Evolutionary conservation across 2,113 vertebrate genomes (phyloP), one percentile per base, ranked within the genome.

Genomic region (Planiliza haematocheilus): DNA sequence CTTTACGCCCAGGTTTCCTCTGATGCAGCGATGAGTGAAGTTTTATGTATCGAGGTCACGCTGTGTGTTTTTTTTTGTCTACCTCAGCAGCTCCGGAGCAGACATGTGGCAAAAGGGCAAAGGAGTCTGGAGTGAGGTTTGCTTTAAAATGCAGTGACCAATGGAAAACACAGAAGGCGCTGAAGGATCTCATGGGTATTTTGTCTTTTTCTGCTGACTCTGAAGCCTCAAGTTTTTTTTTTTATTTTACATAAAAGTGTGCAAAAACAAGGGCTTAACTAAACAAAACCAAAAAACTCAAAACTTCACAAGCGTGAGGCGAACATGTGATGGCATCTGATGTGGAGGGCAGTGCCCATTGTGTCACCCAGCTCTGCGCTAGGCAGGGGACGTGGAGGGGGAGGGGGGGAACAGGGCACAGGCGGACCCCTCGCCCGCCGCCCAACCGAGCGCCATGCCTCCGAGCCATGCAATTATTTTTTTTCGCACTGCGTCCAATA

Each of bases 381-480:
- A 30, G 24, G 50, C 43, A 21, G 79, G 73, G 49, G 16, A n/a
- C n/a, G n/a, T n/a, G n/a, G n/a, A n/a, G n/a, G n/a, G n/a, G n/a
- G n/a, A n/a, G n/a, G n/a, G n/a, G 48, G 62, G 70, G 62, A 57
- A 39, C 8, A 13, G 51, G 37, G 36, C 72, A 42, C 81, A 16
- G 13, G 73, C 37, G 58, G 48, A n/a, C 57, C 57, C 73, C 61
- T 83, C 45, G 75, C 83, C 82, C 73, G 51, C 79, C 87, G 60
- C 86, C 78, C 48, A 89, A 88, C 81, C 70, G 57, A 87, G 72
- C 77, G 78, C 62, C 90, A 77, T 94, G 92, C 93, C 94, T 94
- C 67, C 59, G 49, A 93, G 94, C 92, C 78, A 92, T 91, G 92
- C 93, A 94, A 94, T 94, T 93, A 93, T 93, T 94, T 94, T 91